Conservation (phyloP, 2,888 invertebrate genomes). For the Lysandra bellargus region DNA sequence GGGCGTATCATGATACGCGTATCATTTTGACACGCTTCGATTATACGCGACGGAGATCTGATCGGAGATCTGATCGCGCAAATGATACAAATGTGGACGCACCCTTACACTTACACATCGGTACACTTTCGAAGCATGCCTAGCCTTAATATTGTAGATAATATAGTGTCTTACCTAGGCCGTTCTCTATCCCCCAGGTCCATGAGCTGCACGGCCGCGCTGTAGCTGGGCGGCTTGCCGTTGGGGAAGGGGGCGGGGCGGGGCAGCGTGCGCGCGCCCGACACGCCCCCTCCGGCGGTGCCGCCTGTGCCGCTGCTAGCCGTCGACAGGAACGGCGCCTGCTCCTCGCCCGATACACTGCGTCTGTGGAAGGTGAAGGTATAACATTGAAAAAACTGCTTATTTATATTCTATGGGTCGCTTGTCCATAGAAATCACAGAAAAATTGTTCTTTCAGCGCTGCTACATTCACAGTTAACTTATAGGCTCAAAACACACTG, state of each 20-base stretch:
- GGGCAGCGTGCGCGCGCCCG: constrained; percentile 74
- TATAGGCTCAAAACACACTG: no score
- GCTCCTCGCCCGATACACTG: constrained; percentile 91
- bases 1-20: no score
- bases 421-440: no score
- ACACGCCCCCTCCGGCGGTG: constrained; percentile 58
- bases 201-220: constrained; percentile 81
- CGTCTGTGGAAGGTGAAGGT: constrained; percentile 74
- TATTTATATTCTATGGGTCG: no score
- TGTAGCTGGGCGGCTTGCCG: constrained; percentile 80
- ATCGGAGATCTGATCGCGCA: no score
- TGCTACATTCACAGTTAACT: background rate
- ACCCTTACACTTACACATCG: no score
- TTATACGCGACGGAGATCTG: no score
- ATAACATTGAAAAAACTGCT: constrained; percentile 38
- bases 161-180: constrained; percentile 52
- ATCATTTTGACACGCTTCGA: no score
- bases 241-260: constrained; percentile 84
- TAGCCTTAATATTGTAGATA: no score
- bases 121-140: no score
- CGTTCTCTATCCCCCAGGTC: constrained; percentile 58
- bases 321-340: constrained; percentile 87
- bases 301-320: background rate
- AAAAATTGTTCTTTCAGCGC: background rate
- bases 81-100: no score